Evolutionary conservation across 2,797 vertebrate genomes (phyloP), one percentile per base, ranked within the genome.

Genomic region (Dromococcyx pavoninus): DNA sequence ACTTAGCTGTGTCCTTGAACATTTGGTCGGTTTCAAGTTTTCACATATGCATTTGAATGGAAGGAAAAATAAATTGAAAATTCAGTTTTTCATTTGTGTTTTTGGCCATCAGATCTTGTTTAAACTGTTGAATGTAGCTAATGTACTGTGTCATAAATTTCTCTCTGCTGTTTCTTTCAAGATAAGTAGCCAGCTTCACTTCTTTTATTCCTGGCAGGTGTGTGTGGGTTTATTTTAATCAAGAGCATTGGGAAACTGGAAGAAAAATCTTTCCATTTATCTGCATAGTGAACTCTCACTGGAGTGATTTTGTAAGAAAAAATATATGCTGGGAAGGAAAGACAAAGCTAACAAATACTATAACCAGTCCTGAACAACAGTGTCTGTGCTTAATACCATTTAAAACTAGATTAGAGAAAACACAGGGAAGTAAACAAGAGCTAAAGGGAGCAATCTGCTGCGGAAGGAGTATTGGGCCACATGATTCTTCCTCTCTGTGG

Each of bases 331-430:
- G 41, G 46, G 27, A 67, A 66, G 53, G 8, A 76, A 17, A 64
- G 56, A 83, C 13, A 46, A 71, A 25, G 8, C 41, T 80, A 77
- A 32, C 44, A 18, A 83, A 66, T 30, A 17, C 37, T 82, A 3
- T 51, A 67, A 81, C 11, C 12, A 57, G 50, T 67, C 37, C 61
- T 65, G 80, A 97, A 92, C 43, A 95, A 35, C 43, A 77, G 66
- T 62, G 22, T 44, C 44, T 77, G 54, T 76, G 90, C 60, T 81
- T 76, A 70, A 80, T 71, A 88, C 67, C 37, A 19, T 91, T 89
- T 86, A 94, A 96, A 96, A 84, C 79, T 90, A 80, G 30, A 75
- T 72, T 58, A 46, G 69, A 85, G 92, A 88, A 86, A 78, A 69
- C 48, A 44, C 30, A 14, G 76, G 74, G 93, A 94, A 77, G 89